Percentiles rank a stretch among this genome's conserved stretches.
phyloP scores from a whole-genome alignment of 2,113 vertebrate genomes.

The Otocyon megalotis region DNA sequence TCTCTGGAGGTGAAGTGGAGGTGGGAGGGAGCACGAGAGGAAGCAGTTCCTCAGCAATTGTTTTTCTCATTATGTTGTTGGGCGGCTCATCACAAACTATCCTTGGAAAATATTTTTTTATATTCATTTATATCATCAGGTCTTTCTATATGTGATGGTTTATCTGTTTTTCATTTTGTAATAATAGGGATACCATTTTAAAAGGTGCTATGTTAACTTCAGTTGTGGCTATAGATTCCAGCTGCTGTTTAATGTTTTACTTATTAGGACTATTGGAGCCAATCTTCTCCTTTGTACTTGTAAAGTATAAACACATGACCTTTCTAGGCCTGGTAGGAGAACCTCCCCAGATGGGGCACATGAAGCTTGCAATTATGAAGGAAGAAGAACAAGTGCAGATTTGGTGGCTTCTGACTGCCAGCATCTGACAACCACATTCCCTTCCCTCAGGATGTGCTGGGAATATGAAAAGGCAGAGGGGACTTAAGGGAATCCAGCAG shows the following conservation, averaged over 20 bases:
- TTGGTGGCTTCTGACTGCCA: not conserved
- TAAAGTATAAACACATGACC: conserved; percentile 35
- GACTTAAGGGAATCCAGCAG: not conserved
- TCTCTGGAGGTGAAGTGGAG: conserved; percentile 8
- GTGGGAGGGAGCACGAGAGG: not conserved
- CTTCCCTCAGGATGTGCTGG: not conserved
- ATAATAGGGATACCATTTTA: conserved; percentile 14
- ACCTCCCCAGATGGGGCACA: not conserved
- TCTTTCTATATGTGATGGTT: not conserved
- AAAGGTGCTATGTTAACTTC: conserved; percentile 6
- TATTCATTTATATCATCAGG: not conserved
- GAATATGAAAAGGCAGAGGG: not conserved
- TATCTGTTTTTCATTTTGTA: conserved; percentile 45
- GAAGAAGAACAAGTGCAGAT: not conserved
- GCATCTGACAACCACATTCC: conserved; percentile 31
- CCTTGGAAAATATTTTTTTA: conserved; percentile 2
- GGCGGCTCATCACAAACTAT: not conserved
- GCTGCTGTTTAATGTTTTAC: conserved; percentile 42
- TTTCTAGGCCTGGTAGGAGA: not conserved
- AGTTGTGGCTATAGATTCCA: not conserved
- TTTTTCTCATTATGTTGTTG: conserved; percentile 59
- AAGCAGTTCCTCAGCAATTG: not conserved
- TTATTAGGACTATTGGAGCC: not conserved
- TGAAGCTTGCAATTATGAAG: not conserved
- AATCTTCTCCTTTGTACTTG: conserved; percentile 50